Evolutionary conservation across 2,113 vertebrate genomes (phyloP).

Genomic region (Saimiri boliviensis): DNA sequence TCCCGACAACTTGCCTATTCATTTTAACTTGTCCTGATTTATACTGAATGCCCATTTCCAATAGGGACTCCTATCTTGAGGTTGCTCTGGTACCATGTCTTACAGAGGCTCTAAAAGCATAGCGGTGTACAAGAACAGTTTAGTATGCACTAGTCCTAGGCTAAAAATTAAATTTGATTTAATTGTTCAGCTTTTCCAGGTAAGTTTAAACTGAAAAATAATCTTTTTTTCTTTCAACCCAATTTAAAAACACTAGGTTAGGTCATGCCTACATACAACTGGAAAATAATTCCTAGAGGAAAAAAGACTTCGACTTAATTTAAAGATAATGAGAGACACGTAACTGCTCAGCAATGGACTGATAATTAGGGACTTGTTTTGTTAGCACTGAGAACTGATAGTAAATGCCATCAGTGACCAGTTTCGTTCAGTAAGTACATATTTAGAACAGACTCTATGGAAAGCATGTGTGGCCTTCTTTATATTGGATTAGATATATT

Average conservation of each 20-base stretch:
- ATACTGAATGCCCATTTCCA: not conserved
- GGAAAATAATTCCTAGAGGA: not conserved
- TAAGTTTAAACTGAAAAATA: slow-evolving; percentile 19
- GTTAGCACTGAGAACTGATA: not conserved
- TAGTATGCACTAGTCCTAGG: not conserved
- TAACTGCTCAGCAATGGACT: not conserved
- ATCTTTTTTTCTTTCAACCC: not conserved
- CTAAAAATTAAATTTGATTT: not conserved
- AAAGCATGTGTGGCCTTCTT: not conserved
- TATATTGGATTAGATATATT: not conserved
- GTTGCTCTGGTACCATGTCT: not conserved
- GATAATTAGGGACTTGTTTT: not conserved
- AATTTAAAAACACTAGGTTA: not conserved
- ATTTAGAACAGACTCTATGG: not conserved
- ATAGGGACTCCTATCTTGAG: not conserved
- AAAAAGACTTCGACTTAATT: slow-evolving; percentile 32
- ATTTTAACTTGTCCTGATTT: not conserved
- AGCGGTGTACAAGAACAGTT: not conserved
- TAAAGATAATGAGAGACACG: not conserved
- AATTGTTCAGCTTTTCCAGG: not conserved
- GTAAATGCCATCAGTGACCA: not conserved
- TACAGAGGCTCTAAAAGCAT: not conserved
- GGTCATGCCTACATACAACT: not conserved
- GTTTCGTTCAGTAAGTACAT: not conserved
- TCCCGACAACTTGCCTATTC: not conserved